A percentile compares a stretch with the other conserved stretches of the same genome.
Conservation (phyloP, 2,888 invertebrate genomes). For the Sesia bembeciformis region DNA sequence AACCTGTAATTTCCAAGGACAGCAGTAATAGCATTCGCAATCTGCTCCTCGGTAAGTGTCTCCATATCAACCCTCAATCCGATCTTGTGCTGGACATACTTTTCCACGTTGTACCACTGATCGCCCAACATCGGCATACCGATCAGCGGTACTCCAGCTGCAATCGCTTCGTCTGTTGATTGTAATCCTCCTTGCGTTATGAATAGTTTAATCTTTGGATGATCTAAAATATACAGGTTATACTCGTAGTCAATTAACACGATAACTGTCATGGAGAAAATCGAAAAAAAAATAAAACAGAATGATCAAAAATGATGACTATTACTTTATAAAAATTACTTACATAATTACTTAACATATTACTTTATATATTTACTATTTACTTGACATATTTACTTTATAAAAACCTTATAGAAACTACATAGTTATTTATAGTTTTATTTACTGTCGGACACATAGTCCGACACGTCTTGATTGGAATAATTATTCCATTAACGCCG, state of each 20-base stretch:
- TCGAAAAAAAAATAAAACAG: too few species aligned
- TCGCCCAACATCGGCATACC: slow-evolving; percentile 26
- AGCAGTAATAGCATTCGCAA: slow-evolving; percentile 17
- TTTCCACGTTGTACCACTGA: slow-evolving; percentile 31
- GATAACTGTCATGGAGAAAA: too few species aligned
- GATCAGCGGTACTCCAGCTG: slow-evolving; percentile 19
- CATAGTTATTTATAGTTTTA: too few species aligned
- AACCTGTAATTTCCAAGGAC: slow-evolving; percentile 14
- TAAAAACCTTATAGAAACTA: too few species aligned
- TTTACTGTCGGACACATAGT: too few species aligned
- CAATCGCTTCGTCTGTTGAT: slow-evolving; percentile 27
- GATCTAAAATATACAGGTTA: slow-evolving; percentile 6
- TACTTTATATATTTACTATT: too few species aligned
- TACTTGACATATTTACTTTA: too few species aligned
- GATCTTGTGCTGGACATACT: slow-evolving; percentile 21
- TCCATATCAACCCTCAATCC: slow-evolving; percentile 26
- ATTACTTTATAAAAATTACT: slow-evolving; percentile 4
- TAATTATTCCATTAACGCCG: too few species aligned
- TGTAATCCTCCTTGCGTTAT: slow-evolving; percentile 32
- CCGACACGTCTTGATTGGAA: too few species aligned
- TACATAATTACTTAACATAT: too few species aligned
- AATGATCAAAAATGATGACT: too few species aligned
- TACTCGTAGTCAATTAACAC: too few species aligned
- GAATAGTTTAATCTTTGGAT: slow-evolving; percentile 33
- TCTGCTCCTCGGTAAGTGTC: slow-evolving; percentile 16